Conservation (phyloP, 2,113 vertebrate genomes). For the Fulmarus glacialis region DNA sequence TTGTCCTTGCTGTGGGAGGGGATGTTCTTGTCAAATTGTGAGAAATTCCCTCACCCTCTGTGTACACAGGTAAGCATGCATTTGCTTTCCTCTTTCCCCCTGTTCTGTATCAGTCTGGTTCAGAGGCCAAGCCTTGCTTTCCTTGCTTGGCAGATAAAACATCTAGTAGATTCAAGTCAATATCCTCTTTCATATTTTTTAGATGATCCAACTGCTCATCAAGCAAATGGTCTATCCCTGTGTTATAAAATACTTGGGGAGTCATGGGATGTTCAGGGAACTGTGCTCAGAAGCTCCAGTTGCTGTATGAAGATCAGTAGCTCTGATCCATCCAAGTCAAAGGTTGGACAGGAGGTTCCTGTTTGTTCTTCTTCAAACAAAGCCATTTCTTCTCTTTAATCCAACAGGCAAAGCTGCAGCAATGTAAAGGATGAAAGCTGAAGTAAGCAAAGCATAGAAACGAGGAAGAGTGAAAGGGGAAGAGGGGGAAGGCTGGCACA, state of each 20-base stretch:
- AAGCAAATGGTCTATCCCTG: not conserved
- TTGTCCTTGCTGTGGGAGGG: not conserved
- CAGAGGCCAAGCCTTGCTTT: not conserved
- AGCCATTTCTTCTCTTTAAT: not conserved
- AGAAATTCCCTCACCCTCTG: not conserved
- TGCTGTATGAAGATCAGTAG: constrained; percentile 8
- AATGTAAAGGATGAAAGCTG: not conserved
- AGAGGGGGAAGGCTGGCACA: not conserved
- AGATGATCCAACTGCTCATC: constrained; percentile 12
- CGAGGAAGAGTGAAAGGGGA: not conserved
- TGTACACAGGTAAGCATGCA: not conserved
- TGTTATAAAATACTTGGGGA: constrained; percentile 2
- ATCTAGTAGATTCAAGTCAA: not conserved
- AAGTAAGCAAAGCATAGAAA: not conserved
- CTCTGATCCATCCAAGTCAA: not conserved
- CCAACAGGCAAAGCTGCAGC: not conserved
- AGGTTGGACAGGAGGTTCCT: not conserved
- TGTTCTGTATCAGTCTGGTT: not conserved
- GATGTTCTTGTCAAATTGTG: not conserved
- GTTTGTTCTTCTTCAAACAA: not conserved
- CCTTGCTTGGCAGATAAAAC: constrained; percentile 19
- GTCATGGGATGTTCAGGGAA: not conserved
- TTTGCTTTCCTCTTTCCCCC: not conserved
- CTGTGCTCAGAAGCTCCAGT: constrained; percentile 12
- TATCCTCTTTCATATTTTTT: constrained; percentile 28